A percentile compares a stretch with the other conserved stretches of the same genome.
Conservation (phyloP, 1,140 invertebrate species). For the Lasioglossum albipes region DNA sequence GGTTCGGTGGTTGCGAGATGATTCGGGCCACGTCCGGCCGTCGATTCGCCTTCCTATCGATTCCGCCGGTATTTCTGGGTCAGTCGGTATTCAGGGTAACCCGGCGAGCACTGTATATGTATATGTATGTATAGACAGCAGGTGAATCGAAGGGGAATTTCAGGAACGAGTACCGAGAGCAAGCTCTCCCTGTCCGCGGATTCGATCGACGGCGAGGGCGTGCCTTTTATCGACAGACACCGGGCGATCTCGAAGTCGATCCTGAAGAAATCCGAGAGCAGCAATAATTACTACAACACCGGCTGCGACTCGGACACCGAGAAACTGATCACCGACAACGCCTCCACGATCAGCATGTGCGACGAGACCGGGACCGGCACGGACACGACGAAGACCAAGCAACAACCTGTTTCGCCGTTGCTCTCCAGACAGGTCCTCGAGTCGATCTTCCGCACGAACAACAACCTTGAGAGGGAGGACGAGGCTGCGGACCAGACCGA, state of each 20-base stretch:
- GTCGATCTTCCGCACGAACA: constrained; percentile 76
- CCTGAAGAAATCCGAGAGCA: constrained; percentile 87
- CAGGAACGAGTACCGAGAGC: constrained; percentile 82
- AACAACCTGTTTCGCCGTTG: constrained; percentile 70
- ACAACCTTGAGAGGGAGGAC: constrained; percentile 74
- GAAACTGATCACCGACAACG: constrained; percentile 86
- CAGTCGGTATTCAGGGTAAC: constrained; percentile 17
- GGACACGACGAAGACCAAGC: constrained; percentile 69
- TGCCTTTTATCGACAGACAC: constrained; percentile 84
- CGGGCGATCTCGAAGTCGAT: constrained; percentile 86
- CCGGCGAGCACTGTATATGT: constrained; percentile 8
- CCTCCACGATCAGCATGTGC: constrained; percentile 78
- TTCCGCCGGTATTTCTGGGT: constrained; percentile 33
- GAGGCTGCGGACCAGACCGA: constrained; percentile 56
- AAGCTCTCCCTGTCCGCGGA: constrained; percentile 87
- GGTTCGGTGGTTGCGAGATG: neutral
- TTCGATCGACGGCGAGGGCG: constrained; percentile 84
- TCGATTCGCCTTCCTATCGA: constrained; percentile 16
- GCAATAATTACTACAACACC: constrained; percentile 76
- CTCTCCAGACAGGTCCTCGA: constrained; percentile 75
- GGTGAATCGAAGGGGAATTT: constrained; percentile 61
- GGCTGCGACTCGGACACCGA: constrained; percentile 87
- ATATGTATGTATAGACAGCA: neutral
- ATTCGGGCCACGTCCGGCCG: neutral
- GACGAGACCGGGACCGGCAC: constrained; percentile 76